Percentiles rank a stretch among this genome's conserved stretches.
phyloP scores from a whole-genome alignment of 2,113 vertebrate species.

The Pseudopodoces humilis region DNA sequence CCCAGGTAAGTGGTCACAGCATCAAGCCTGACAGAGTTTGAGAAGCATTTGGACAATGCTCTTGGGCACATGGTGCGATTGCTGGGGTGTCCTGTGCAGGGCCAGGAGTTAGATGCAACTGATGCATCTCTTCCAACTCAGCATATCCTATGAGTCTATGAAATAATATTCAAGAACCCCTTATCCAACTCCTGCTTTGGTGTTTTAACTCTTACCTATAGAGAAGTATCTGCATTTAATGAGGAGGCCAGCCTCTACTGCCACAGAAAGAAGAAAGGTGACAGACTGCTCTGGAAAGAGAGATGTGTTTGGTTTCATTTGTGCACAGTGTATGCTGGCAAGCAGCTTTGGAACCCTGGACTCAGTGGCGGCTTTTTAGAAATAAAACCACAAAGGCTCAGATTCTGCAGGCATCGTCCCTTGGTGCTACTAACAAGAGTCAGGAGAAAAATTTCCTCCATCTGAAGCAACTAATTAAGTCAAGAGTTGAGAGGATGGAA shows the following conservation, averaged over 20 bases:
- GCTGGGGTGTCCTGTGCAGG: background rate
- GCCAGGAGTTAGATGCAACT: too few relatives aligned
- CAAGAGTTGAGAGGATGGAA: background rate
- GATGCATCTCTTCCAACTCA: background rate
- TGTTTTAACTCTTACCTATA: background rate
- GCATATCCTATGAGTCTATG: background rate
- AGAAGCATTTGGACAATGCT: background rate
- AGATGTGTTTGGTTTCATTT: background rate
- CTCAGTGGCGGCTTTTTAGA: background rate
- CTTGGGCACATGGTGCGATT: background rate
- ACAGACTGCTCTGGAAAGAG: background rate
- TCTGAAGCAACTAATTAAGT: slow-evolving; percentile 6
- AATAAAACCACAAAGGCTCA: background rate
- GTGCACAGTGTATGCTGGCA: background rate
- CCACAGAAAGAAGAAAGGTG: background rate
- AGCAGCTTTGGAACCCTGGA: background rate
- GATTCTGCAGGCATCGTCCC: background rate
- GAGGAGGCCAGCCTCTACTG: background rate
- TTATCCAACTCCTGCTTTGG: background rate
- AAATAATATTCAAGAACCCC: background rate
- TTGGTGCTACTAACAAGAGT: background rate
- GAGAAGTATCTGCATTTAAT: background rate
- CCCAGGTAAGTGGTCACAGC: background rate
- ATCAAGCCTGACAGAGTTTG: background rate
- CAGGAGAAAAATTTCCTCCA: background rate